Percentiles rank a stretch among this genome's conserved stretches.
phyloP scores from a whole-genome alignment of 92 coral and sea anemone genomes.

The Epizoanthus illoricatus region DNA sequence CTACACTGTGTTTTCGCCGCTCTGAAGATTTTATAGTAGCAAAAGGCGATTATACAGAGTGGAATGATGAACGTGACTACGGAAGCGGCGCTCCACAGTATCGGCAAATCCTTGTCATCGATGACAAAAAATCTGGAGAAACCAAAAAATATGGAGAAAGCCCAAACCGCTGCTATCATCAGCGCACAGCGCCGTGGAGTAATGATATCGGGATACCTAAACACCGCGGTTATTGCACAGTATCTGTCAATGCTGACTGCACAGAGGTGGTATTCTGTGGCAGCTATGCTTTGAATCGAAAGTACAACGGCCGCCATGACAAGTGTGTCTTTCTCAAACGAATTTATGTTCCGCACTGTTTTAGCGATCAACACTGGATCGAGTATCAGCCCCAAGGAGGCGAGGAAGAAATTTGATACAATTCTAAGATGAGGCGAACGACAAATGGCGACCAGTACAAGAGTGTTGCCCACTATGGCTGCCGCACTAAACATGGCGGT shows the following conservation, averaged over 20 bases:
- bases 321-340: slow-evolving; percentile 41
- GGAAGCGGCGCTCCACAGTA: slow-evolving; percentile 73
- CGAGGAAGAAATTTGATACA: slow-evolving; percentile 75
- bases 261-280: slow-evolving; percentile 66
- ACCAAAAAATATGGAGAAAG: slow-evolving; percentile 62
- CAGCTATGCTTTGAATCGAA: slow-evolving; percentile 55
- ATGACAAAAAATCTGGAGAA: slow-evolving; percentile 60
- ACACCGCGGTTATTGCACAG: slow-evolving; percentile 61
- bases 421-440: slow-evolving; percentile 62
- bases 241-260: slow-evolving; percentile 75
- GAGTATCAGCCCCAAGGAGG: slow-evolving; percentile 67
- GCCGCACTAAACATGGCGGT: slow-evolving; percentile 56
- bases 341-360: slow-evolving; percentile 69
- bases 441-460: slow-evolving; percentile 60
- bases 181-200: slow-evolving; percentile 56
- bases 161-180: slow-evolving; percentile 56
- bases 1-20: slow-evolving; percentile 37
- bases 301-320: no score
- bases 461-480: slow-evolving; percentile 63
- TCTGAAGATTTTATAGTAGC: slow-evolving; percentile 78
- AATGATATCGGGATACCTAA: slow-evolving; percentile 51
- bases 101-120: slow-evolving; percentile 67
- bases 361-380: slow-evolving; percentile 73
- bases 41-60: slow-evolving; percentile 66
- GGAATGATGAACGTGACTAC: slow-evolving; percentile 75